phyloP scores from a whole-genome alignment of 2,797 vertebrate species.

The Cichlasoma orientale region DNA sequence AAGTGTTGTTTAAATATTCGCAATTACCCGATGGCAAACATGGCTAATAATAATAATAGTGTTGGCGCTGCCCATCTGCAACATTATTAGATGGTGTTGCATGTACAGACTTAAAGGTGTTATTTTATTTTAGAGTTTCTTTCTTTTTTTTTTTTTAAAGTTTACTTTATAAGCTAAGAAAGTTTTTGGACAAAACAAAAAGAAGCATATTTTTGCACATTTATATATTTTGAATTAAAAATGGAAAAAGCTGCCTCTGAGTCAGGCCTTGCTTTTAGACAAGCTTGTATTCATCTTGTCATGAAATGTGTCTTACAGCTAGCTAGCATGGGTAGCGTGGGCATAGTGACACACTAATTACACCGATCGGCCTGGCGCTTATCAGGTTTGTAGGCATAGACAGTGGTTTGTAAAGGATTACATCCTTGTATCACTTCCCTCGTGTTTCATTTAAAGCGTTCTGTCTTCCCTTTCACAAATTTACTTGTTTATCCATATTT shows the following conservation, averaged over 20 bases:
- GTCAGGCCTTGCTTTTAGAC: not conserved
- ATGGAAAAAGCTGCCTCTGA: not conserved
- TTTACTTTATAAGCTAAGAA: not conserved
- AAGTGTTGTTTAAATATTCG: not conserved
- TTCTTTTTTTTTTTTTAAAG: too few relatives aligned
- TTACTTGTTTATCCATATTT: not conserved
- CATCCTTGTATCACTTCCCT: slow-evolving; percentile 43
- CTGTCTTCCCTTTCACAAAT: not conserved
- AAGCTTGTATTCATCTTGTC: slow-evolving; percentile 10
- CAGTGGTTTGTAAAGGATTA: slow-evolving; percentile 59
- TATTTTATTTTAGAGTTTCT: not conserved
- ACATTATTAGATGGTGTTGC: not conserved
- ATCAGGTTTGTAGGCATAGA: slow-evolving; percentile 69
- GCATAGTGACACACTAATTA: slow-evolving; percentile 40
- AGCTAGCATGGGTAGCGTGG: slow-evolving; percentile 3
- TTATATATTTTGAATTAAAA: not conserved
- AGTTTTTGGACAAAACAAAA: not conserved
- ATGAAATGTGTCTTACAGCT: slow-evolving; percentile 4
- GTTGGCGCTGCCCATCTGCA: not conserved
- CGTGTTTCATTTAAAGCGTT: slow-evolving; percentile 12
- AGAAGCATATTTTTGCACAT: not conserved
- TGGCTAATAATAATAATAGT: not conserved
- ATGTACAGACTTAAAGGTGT: slow-evolving; percentile 41
- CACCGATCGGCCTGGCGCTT: slow-evolving; percentile 72
- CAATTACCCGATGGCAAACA: not conserved